Conservation (phyloP, 2,797 vertebrate species). For the Vespertilio murinus region DNA sequence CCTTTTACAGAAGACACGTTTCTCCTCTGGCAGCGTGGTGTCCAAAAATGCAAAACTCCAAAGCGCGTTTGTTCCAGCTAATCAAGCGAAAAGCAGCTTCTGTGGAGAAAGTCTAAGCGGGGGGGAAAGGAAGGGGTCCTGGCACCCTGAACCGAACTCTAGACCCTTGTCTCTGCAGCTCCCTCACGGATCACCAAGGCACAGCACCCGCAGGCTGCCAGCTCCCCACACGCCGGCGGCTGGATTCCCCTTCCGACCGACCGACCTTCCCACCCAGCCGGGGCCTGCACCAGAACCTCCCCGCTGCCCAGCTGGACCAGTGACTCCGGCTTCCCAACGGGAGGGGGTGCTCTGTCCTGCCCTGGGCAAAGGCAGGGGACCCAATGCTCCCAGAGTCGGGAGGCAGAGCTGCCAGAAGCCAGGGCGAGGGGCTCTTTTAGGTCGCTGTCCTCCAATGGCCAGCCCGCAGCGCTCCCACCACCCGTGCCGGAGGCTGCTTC, state of each 20-base stretch:
- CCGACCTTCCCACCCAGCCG: neutral
- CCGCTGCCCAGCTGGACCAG: neutral
- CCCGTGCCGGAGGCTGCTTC: neutral
- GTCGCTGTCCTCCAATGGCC: neutral
- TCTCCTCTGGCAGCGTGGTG: neutral
- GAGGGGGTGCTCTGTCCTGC: neutral
- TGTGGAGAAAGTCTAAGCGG: conserved; percentile 7
- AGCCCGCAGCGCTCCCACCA: neutral
- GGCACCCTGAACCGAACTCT: neutral
- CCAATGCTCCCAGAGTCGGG: conserved; percentile 8
- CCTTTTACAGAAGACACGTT: conserved; percentile 27
- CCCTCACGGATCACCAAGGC: neutral
- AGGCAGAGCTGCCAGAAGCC: neutral
- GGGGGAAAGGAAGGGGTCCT: neutral
- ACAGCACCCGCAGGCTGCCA: neutral
- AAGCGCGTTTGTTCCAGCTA: conserved; percentile 41
- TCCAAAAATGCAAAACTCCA: conserved; percentile 59
- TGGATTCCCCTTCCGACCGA: neutral
- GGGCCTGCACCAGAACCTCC: neutral
- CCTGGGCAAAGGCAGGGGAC: conserved; percentile 38
- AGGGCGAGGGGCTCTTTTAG: neutral
- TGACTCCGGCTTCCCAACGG: conserved; percentile 47
- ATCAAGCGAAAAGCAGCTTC: conserved; percentile 55
- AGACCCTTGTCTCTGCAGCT: conserved; percentile 13
- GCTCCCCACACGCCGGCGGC: neutral